Percentiles rank a stretch among this genome's conserved stretches.
Evolutionary conservation across 2,113 vertebrate genomes (phyloP).

Genomic region (Danio rerio): DNA sequence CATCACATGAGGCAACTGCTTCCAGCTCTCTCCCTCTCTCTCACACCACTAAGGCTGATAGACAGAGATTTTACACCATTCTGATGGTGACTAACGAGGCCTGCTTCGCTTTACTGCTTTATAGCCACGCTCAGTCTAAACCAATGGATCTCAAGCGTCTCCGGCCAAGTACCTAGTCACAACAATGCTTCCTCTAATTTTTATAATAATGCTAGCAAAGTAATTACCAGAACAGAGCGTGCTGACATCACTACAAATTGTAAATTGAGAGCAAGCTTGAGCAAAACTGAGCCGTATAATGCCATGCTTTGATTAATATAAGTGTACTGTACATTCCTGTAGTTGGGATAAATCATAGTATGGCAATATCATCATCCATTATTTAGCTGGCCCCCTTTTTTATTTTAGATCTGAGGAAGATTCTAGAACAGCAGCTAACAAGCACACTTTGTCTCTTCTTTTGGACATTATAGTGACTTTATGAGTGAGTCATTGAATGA

Average conservation of each 20-base stretch:
- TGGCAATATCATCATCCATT: too few relatives aligned
- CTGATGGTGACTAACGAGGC: conserved; percentile 16
- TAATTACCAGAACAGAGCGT: not conserved
- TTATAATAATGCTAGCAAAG: not conserved
- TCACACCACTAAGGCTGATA: not conserved
- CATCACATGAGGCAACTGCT: conserved; percentile 11
- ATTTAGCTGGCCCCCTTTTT: not conserved
- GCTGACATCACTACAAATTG: not conserved
- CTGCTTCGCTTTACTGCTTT: not conserved
- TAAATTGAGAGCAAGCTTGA: not conserved
- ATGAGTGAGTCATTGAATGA: too few relatives aligned
- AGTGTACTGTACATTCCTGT: not conserved
- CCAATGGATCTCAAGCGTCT: not conserved
- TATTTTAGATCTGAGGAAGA: not conserved
- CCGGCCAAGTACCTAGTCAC: not conserved
- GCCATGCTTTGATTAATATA: not conserved
- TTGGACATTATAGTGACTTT: too few relatives aligned
- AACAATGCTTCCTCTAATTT: conserved; percentile 13
- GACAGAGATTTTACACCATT: conserved; percentile 13
- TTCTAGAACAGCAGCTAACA: not conserved
- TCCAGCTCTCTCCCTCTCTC: conserved; percentile 2
- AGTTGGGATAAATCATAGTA: too few relatives aligned
- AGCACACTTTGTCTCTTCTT: not conserved
- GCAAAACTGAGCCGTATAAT: not conserved
- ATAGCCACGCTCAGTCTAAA: not conserved